Percentiles rank a stretch among this genome's conserved stretches.
phyloP scores from a whole-genome alignment of 2,797 vertebrate species.

The Lepus townsendii region DNA sequence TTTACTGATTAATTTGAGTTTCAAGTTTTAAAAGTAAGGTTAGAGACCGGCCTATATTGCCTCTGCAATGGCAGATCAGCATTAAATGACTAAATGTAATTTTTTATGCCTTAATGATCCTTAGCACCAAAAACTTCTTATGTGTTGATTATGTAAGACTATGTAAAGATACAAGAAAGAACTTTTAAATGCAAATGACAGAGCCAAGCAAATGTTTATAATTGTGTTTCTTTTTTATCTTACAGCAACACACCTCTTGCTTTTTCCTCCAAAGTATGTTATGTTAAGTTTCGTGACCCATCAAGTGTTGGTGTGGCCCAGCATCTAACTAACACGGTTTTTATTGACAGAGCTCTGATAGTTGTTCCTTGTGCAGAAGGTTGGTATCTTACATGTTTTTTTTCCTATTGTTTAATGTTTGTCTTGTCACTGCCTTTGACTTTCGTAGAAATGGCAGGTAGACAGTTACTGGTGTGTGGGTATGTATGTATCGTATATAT shows the following conservation, averaged over 20 bases:
- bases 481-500: background rate
- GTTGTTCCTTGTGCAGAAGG: slow-evolving; percentile 99
- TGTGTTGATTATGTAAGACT: slow-evolving; percentile 39
- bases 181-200: slow-evolving; percentile 62
- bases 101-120: background rate
- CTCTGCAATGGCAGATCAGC: slow-evolving; percentile 17
- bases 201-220: slow-evolving; percentile 65
- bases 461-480: slow-evolving; percentile 60
- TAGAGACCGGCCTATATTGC: background rate
- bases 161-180: slow-evolving; percentile 63
- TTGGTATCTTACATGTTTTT: slow-evolving; percentile 91
- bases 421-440: slow-evolving; percentile 81
- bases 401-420: slow-evolving; percentile 77
- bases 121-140: slow-evolving; percentile 39
- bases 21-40: background rate
- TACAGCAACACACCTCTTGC: slow-evolving; percentile 96
- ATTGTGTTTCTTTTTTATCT: slow-evolving; percentile 86
- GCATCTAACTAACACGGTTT: slow-evolving; percentile 99
- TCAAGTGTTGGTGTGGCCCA: slow-evolving; percentile 99
- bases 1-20: slow-evolving; percentile 51
- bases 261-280: slow-evolving; percentile 99
- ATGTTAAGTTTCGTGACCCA: slow-evolving; percentile 98
- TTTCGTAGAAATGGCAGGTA: slow-evolving; percentile 80
- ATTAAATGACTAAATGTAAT: slow-evolving; percentile 50
- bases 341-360: slow-evolving; percentile 99